Evolutionary conservation across 2,888 invertebrate species (phyloP).

Genomic region (Lasius fuliginosus): DNA sequence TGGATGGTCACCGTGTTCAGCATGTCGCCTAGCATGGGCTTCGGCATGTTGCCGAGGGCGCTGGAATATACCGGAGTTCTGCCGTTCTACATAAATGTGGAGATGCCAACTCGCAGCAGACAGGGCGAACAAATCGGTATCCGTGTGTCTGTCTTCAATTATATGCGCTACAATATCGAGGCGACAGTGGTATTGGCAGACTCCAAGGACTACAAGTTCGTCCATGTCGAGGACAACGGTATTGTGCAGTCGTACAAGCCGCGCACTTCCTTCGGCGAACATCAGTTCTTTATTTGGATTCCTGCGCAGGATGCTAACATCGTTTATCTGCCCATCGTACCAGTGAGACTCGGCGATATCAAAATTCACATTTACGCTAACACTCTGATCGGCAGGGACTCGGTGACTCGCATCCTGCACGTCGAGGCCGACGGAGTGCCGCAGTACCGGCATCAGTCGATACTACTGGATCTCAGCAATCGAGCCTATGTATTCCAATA

Average conservation of each 20-base stretch:
- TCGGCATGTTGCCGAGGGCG: slow-evolving; percentile 94
- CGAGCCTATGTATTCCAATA: slow-evolving; percentile 97
- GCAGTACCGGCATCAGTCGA: slow-evolving; percentile 96
- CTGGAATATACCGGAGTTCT: slow-evolving; percentile 96
- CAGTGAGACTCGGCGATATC: slow-evolving; percentile 92
- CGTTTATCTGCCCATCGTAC: slow-evolving; percentile 96
- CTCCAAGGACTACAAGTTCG: slow-evolving; percentile 95
- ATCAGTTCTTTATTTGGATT: slow-evolving; percentile 97
- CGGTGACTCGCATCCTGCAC: slow-evolving; percentile 89
- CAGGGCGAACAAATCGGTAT: slow-evolving; percentile 98
- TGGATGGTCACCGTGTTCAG: slow-evolving; percentile 98
- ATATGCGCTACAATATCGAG: slow-evolving; percentile 94
- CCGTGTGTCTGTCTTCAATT: slow-evolving; percentile 97
- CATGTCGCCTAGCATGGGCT: slow-evolving; percentile 94
- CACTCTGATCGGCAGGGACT: slow-evolving; percentile 91
- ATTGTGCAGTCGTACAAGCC: slow-evolving; percentile 95
- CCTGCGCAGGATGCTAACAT: slow-evolving; percentile 92
- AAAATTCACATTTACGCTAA: slow-evolving; percentile 92
- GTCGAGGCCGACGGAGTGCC: slow-evolving; percentile 97
- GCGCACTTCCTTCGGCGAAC: slow-evolving; percentile 96
- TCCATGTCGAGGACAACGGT: slow-evolving; percentile 96
- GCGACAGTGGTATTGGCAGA: slow-evolving; percentile 95
- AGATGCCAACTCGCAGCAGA: slow-evolving; percentile 94
- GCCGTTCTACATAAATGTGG: slow-evolving; percentile 98
- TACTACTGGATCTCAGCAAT: slow-evolving; percentile 96